Evolutionary conservation across 2,113 vertebrate species (phyloP).

Genomic region (Salminus brasiliensis): DNA sequence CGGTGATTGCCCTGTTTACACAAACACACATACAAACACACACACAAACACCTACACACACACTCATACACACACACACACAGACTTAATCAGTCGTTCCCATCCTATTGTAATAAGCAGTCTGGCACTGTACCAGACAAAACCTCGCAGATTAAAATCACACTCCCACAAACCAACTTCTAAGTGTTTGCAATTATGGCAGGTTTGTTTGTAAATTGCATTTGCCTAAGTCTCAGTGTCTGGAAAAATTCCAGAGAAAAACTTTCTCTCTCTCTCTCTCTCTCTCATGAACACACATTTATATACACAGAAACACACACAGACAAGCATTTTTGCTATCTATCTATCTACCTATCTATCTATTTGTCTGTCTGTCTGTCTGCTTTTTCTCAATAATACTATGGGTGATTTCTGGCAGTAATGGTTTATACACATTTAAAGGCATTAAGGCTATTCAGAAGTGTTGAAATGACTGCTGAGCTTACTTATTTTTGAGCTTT

Average conservation of each 20-base stretch:
- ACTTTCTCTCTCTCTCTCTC: background rate
- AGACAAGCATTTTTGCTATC: background rate
- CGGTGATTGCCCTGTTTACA: constrained; percentile 13
- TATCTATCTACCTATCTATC: background rate
- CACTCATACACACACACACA: background rate
- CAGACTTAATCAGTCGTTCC: background rate
- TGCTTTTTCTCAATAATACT: too few relatives aligned
- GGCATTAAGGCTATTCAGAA: too few relatives aligned
- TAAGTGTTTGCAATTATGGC: background rate
- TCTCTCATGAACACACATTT: background rate
- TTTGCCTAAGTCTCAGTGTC: background rate
- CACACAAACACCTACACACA: background rate
- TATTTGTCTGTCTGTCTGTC: background rate
- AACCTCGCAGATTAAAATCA: constrained; percentile 25
- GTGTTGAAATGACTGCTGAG: too few relatives aligned
- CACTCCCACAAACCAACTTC: constrained; percentile 7
- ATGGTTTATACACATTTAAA: too few relatives aligned
- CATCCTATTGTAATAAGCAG: constrained; percentile 19
- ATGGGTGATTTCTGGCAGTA: too few relatives aligned
- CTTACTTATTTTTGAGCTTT: too few relatives aligned
- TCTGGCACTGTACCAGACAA: constrained; percentile 9
- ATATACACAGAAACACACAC: background rate
- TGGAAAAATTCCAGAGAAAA: background rate
- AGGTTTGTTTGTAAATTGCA: background rate
- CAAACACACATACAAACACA: background rate